A percentile compares a stretch with the other conserved stretches of the same genome.
phyloP scores from a whole-genome alignment of 2,797 vertebrate genomes.

The Liparis tanakae region DNA sequence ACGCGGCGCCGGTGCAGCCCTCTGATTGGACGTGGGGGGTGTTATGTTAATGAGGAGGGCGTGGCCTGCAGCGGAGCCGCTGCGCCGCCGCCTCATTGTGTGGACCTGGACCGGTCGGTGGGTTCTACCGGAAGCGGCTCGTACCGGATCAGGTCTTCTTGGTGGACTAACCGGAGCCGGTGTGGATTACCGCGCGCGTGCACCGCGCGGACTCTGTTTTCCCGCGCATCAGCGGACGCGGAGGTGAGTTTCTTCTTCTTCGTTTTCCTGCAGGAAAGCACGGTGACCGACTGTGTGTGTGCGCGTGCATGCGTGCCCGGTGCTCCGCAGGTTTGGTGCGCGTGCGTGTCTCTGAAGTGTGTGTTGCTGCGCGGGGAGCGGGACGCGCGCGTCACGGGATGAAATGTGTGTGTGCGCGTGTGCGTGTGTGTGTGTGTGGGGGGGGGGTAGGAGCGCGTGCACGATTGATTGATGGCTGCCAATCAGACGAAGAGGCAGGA shows the following conservation, averaged over 20 bases:
- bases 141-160: conserved; percentile 20
- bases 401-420: no score
- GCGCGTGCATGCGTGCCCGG: neutral
- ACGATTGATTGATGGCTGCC: conserved; percentile 33
- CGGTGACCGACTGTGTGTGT: neutral
- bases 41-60: conserved; percentile 59
- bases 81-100: conserved; percentile 52
- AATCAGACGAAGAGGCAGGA: neutral
- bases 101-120: conserved; percentile 44
- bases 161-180: conserved; percentile 27
- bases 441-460: neutral
- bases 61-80: conserved; percentile 20
- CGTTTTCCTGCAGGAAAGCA: conserved; percentile 8
- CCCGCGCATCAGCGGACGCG: conserved; percentile 3
- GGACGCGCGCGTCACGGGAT: neutral
- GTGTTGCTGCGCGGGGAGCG: neutral
- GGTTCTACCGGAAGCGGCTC: conserved; percentile 40
- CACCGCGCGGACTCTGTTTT: neutral
- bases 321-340: neutral
- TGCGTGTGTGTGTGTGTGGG: no score
- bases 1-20: neutral
- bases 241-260: conserved; percentile 45
- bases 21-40: conserved; percentile 42
- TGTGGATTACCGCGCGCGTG: conserved; percentile 46
- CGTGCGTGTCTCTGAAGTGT: neutral